Conservation (phyloP, 2,888 invertebrate species). For the Troglohyphantes excavatus region DNA sequence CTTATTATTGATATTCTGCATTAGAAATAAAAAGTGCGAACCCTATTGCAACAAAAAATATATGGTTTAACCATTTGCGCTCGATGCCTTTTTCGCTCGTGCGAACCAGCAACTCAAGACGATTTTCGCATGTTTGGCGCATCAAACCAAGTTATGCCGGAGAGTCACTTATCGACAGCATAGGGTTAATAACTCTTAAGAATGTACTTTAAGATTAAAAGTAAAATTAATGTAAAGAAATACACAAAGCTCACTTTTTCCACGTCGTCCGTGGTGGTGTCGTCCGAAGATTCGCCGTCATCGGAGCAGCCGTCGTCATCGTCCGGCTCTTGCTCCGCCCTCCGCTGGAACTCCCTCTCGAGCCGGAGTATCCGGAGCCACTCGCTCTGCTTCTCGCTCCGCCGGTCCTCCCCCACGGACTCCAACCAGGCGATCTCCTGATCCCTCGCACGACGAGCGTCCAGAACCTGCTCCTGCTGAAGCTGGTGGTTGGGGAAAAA, state of each 20-base stretch:
- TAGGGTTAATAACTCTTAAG: too few species aligned
- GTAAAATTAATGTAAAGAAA: too few species aligned
- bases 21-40: too few species aligned
- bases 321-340: constrained; percentile 59
- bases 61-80: too few species aligned
- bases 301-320: constrained; percentile 26
- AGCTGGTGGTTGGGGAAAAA: constrained; percentile 28
- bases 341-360: constrained; percentile 73
- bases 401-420: constrained; percentile 4
- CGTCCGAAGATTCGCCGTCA: constrained; percentile 7
- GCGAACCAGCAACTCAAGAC: too few species aligned
- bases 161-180: too few species aligned
- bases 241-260: not conserved
- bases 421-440: constrained; percentile 67
- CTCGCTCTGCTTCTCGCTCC: constrained; percentile 70
- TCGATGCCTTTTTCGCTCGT: too few species aligned
- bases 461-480: constrained; percentile 66
- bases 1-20: too few species aligned
- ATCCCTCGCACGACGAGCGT: constrained; percentile 52
- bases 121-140: too few species aligned
- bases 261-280: not conserved
- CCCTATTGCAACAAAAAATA: too few species aligned
- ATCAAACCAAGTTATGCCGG: too few species aligned
- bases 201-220: too few species aligned
- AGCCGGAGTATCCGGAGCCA: constrained; percentile 71